Base-by-base conservation (phyloP, 2,888 invertebrate genomes). In the Lysandra bellargus region DNA sequence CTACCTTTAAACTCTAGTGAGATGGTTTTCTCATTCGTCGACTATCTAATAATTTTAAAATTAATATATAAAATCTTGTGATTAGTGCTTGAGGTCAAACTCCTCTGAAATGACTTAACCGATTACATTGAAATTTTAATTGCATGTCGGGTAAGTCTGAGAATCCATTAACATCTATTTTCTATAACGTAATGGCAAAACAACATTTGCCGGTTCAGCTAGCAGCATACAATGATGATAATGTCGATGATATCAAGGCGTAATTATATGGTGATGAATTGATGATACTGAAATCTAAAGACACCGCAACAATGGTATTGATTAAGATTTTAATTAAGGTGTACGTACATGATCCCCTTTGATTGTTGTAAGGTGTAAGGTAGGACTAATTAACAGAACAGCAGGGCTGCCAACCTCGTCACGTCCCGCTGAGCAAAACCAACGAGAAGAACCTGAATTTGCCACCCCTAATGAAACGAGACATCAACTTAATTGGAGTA, bases 281-380 rank as follows among this genome's bases (percentile, higher is more conserved):
- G 33, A 37, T 33, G 4, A 33, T 33, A 33, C 33, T 37, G 69
- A 69, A 69, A 69, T 69, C 69, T 33, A 33, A 69, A 69, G 14
- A 14, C 17, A 33, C 33, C 14, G 33, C 69, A 37, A 33, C 69
- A 37, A 37, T 14, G 33, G 33, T 69, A 69, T 69, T 69, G 69
- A 69, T 69, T 37, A 69, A 69, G 14, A 69, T 37, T 69, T 69
- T 33, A 69, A 69, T 37, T 69, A 69, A 69, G 33, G 69, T 12
- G 33, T 23, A 69, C 69, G 33, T 33, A 69, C 33, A 33, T 33
- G 33, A 33, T 30, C 30, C 33, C 69, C 69, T 17, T 69, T 69
- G 69, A 69, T 33, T 69, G 69, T 69, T 69, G 33, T 69, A 69
- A 69, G 14, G 37, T 69, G 69, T 69, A 33, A 37, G 69, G 69